phyloP scores from a whole-genome alignment of 2,113 vertebrate species.

The Argyrosomus japonicus region DNA sequence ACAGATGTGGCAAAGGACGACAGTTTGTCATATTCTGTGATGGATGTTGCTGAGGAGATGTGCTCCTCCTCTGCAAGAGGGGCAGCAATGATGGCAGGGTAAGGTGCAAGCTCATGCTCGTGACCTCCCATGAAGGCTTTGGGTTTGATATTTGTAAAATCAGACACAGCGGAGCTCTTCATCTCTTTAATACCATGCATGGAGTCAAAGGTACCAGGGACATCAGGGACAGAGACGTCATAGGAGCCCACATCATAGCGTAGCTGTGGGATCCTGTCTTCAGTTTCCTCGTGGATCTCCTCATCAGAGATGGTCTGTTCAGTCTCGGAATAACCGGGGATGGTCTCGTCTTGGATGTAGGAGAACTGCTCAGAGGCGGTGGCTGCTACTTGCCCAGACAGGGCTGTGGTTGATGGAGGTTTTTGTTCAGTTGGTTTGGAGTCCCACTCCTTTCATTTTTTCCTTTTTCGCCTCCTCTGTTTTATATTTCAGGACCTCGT shows the following conservation, averaged over 20 bases:
- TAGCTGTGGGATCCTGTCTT: slow-evolving; percentile 91
- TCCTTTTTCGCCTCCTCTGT: slow-evolving; percentile 78
- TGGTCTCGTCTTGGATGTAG: slow-evolving; percentile 98
- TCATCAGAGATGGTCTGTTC: slow-evolving; percentile 99
- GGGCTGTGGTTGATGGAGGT: slow-evolving; percentile 15
- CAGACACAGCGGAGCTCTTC: slow-evolving; percentile 75
- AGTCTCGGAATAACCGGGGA: slow-evolving; percentile 96
- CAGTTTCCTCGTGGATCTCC: slow-evolving; percentile 95
- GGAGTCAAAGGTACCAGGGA: slow-evolving; percentile 87
- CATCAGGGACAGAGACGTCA: slow-evolving; percentile 90
- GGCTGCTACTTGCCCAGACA: slow-evolving; percentile 33
- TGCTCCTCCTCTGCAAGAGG: slow-evolving; percentile 98
- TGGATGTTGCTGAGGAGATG: slow-evolving; percentile 96
- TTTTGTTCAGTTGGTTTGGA: slow-evolving; percentile 67
- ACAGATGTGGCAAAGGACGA: slow-evolving; percentile 97
- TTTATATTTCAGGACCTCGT: slow-evolving; percentile 78
- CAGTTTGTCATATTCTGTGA: slow-evolving; percentile 97
- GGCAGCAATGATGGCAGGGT: slow-evolving; percentile 90
- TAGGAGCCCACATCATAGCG: slow-evolving; percentile 88
- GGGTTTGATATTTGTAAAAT: slow-evolving; percentile 76
- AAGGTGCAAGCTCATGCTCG: slow-evolving; percentile 88
- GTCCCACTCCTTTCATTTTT: slow-evolving; percentile 74
- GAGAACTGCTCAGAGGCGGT: slow-evolving; percentile 90
- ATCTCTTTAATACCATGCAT: slow-evolving; percentile 87
- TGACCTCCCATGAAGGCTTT: slow-evolving; percentile 85